Evolutionary conservation across 2,797 vertebrate species (phyloP).

Genomic region (Schizopygopsis malacanthus): DNA sequence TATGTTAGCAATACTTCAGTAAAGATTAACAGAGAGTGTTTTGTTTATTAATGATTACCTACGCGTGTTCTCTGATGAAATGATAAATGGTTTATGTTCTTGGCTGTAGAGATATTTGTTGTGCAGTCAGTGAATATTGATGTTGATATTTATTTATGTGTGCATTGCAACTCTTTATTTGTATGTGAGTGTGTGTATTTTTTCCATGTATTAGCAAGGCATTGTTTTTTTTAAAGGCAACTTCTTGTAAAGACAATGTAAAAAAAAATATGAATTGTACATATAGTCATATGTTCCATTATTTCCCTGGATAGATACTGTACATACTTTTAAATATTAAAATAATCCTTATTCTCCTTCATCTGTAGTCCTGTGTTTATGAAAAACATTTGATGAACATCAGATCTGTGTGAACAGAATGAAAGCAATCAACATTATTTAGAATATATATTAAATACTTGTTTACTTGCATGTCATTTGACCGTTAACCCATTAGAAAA

Average conservation of each 20-base stretch:
- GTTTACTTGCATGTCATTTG: background rate
- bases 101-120: conserved; percentile 86
- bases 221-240: conserved; percentile 75
- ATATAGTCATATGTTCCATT: conserved; percentile 88
- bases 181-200: conserved; percentile 73
- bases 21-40: conserved; percentile 85
- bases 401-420: background rate
- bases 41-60: conserved; percentile 83
- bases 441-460: background rate
- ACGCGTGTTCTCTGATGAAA: conserved; percentile 73
- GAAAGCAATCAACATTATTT: background rate
- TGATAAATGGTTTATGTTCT: conserved; percentile 81
- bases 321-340: conserved; percentile 95
- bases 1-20: conserved; percentile 83
- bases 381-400: background rate
- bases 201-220: conserved; percentile 58
- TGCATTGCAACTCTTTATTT: conserved; percentile 85
- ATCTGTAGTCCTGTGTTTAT: conserved; percentile 8
- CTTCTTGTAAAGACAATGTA: conserved; percentile 91
- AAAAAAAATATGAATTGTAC: conserved; percentile 89
- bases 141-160: conserved; percentile 97
- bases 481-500: background rate
- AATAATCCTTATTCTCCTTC: conserved; percentile 76
- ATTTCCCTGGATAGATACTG: conserved; percentile 89
- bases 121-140: conserved; percentile 85